Percentiles rank a stretch among this genome's conserved stretches.
These are phyloP conservation scores for Microtus ochrogaster DNA, from an alignment of 2,113 vertebrate genomes.

Conservation along the genomic window DNA sequence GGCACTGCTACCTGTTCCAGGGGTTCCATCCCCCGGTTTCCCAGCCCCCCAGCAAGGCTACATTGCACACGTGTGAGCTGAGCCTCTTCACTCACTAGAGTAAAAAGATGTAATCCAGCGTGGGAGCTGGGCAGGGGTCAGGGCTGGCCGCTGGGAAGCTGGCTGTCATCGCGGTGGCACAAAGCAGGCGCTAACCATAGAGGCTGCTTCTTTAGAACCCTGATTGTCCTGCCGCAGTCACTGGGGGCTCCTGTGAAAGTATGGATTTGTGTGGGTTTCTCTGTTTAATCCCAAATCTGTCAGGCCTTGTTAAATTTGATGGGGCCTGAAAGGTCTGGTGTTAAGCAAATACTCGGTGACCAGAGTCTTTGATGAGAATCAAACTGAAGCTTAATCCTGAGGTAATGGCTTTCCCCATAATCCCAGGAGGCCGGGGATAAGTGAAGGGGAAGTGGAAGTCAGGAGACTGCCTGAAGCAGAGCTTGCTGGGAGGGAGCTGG, in stretches of 20 bases:
- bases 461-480: background rate
- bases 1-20: accelerated
- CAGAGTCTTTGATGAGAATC: slow-evolving; percentile 83
- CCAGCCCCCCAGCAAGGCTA: background rate
- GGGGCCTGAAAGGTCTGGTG: slow-evolving; percentile 84
- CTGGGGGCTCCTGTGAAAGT: slow-evolving; percentile 72
- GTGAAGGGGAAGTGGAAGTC: background rate
- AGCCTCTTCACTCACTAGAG: background rate
- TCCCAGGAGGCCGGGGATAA: slow-evolving; percentile 55
- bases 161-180: accelerated
- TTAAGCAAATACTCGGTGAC: slow-evolving; percentile 84
- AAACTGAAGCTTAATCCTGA: slow-evolving; percentile 81
- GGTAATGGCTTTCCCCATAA: slow-evolving; percentile 71
- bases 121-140: background rate
- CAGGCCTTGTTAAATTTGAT: slow-evolving; percentile 83
- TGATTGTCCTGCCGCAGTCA: slow-evolving; percentile 57
- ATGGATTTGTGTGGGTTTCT: slow-evolving; percentile 84
- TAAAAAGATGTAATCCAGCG: too few relatives aligned
- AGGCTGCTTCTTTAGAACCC: background rate
- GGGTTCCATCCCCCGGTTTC: accelerated
- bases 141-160: background rate
- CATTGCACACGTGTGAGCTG: background rate
- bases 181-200: background rate
- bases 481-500: background rate
- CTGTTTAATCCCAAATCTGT: slow-evolving; percentile 84